Conservation (phyloP, 2,113 vertebrate species). For the Reinhardtius hippoglossoides region DNA sequence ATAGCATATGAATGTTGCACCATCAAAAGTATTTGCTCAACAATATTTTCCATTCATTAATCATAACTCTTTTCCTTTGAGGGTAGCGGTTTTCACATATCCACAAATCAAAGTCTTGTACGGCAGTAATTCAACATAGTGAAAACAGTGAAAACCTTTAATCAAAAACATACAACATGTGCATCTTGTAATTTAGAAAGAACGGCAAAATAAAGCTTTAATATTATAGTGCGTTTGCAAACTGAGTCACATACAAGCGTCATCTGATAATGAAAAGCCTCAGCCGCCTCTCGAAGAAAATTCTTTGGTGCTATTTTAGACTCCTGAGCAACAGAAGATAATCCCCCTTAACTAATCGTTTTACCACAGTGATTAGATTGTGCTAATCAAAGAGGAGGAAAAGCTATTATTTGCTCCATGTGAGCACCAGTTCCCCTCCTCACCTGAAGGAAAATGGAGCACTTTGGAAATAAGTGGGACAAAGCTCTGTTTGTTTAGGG, state of each 20-base stretch:
- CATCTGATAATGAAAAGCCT: neutral
- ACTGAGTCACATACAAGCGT: neutral
- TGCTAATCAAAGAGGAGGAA: neutral
- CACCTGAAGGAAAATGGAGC: conserved; percentile 10
- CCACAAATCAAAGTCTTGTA: too few species aligned
- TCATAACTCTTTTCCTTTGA: neutral
- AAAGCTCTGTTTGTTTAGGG: neutral
- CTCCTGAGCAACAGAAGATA: neutral
- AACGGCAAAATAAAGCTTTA: too few species aligned
- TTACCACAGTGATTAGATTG: neutral
- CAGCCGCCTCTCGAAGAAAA: neutral
- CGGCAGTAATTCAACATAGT: too few species aligned
- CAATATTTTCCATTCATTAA: neutral
- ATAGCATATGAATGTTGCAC: neutral
- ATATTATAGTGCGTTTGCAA: neutral
- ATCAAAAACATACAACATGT: too few species aligned
- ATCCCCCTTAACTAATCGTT: neutral
- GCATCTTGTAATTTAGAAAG: too few species aligned
- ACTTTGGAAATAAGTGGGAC: conserved; percentile 11
- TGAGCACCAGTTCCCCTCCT: neutral
- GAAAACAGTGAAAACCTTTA: too few species aligned
- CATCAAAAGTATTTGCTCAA: neutral
- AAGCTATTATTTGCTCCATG: neutral
- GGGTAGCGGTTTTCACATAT: too few species aligned
- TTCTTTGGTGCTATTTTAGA: conserved; percentile 5